Percentiles rank a stretch among this genome's conserved stretches.
Conservation (phyloP, 2,888 invertebrate genomes). For the Ptilodon capucinus region DNA sequence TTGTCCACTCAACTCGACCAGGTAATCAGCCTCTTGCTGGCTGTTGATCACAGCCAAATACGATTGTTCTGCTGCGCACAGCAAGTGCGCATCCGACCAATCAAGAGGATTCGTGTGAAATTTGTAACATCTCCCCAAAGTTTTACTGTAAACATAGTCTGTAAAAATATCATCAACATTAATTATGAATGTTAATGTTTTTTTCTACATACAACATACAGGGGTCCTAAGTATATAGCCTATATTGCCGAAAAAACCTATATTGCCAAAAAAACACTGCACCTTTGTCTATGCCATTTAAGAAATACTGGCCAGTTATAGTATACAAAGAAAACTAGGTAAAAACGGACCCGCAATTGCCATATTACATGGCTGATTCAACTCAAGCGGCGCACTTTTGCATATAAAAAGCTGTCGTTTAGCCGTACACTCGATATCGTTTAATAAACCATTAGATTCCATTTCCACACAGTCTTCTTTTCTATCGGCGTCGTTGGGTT, state of each 20-base stretch:
- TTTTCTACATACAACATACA: too few relatives aligned
- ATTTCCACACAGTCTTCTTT: neutral
- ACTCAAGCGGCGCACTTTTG: neutral
- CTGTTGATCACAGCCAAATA: slow-evolving; percentile 58
- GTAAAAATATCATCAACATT: slow-evolving; percentile 16
- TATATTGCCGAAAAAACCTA: too few relatives aligned
- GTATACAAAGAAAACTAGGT: too few relatives aligned
- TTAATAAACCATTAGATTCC: neutral
- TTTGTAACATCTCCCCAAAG: slow-evolving; percentile 57
- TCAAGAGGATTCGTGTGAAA: slow-evolving; percentile 52
- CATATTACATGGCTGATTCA: neutral
- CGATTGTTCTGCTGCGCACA: slow-evolving; percentile 56
- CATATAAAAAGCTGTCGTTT: neutral
- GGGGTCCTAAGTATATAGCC: too few relatives aligned
- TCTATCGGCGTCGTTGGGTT: neutral
- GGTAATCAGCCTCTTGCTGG: slow-evolving; percentile 14
- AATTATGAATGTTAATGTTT: too few relatives aligned
- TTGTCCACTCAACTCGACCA: slow-evolving; percentile 11
- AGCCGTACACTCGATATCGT: neutral
- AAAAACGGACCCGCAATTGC: neutral
- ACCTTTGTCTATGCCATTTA: too few relatives aligned
- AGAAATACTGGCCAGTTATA: too few relatives aligned
- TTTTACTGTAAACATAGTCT: slow-evolving; percentile 52
- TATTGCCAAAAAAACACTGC: too few relatives aligned
- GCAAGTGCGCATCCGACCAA: slow-evolving; percentile 57